Evolutionary conservation across 2,113 vertebrate genomes (phyloP).

Genomic region (Saccopteryx leptura): DNA sequence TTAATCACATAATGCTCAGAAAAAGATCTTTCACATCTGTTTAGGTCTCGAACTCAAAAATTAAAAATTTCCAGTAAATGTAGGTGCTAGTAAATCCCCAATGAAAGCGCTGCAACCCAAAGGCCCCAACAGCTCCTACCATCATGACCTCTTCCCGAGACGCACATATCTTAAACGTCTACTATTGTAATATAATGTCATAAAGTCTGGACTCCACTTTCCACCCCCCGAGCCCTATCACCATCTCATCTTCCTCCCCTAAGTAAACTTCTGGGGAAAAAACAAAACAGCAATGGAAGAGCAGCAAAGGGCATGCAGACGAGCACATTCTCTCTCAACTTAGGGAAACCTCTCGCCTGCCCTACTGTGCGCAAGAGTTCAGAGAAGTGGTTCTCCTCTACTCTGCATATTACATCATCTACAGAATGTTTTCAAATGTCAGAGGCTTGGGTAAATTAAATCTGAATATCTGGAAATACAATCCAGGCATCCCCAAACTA

Average conservation of each 20-base stretch:
- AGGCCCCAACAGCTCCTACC: neutral
- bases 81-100: neutral
- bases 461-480: neutral
- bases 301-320: neutral
- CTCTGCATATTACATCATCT: neutral
- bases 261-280: neutral
- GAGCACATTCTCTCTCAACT: no score
- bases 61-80: neutral
- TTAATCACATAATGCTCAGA: neutral
- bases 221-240: neutral
- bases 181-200: no score
- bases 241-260: neutral
- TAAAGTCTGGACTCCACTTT: neutral
- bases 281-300: neutral
- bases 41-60: slow-evolving; percentile 24
- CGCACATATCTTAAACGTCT: neutral
- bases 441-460: neutral
- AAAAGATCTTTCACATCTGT: neutral
- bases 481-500: no score
- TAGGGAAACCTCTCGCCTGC: neutral
- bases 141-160: neutral
- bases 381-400: neutral
- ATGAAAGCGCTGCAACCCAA: neutral
- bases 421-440: neutral
- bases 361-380: neutral